These are phyloP conservation scores for Oedothorax gibbosus DNA, from an alignment of 1,140 invertebrate species.

Conservation along the genomic window DNA sequence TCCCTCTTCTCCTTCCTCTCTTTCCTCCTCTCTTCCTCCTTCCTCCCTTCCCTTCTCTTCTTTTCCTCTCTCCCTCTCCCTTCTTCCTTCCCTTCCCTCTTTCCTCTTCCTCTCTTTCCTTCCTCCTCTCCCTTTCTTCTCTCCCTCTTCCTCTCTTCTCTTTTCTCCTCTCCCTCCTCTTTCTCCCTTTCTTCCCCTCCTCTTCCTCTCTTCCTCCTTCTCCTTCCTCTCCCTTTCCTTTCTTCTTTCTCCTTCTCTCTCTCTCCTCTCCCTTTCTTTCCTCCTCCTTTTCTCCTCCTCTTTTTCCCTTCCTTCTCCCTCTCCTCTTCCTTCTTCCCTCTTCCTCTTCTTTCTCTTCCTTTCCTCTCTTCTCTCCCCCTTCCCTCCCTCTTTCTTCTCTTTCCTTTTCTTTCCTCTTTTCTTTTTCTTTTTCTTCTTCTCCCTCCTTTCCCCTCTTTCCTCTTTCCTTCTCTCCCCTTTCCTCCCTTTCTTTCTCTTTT, in stretches of 20 bases:
- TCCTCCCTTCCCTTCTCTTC: constrained; percentile 38
- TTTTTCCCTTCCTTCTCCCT: constrained; percentile 12
- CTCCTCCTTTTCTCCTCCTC: constrained; percentile 14
- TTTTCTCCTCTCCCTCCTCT: not conserved
- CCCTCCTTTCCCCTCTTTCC: constrained; percentile 16
- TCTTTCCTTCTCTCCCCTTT: not conserved
- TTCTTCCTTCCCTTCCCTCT: not conserved
- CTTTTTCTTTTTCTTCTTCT: constrained; percentile 18
- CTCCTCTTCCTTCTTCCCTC: not conserved
- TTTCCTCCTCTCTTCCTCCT: constrained; percentile 11
- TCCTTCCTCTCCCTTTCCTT: constrained; percentile 36
- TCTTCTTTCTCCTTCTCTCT: constrained; percentile 28
- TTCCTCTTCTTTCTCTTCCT: not conserved
- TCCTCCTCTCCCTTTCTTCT: not conserved
- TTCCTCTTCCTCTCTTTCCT: not conserved
- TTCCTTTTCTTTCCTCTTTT: constrained; percentile 17
- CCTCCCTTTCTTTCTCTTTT: not conserved
- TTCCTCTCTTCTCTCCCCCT: too few relatives aligned
- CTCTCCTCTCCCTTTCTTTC: constrained; percentile 30
- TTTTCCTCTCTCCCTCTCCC: not conserved
- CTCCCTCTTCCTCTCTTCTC: not conserved
- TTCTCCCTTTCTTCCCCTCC: not conserved
- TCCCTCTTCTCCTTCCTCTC: not conserved
- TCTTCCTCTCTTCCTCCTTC: constrained; percentile 36
- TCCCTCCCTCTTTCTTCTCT: too few relatives aligned